phyloP scores from a whole-genome alignment of 2,113 vertebrate species.

The Anser cygnoides region DNA sequence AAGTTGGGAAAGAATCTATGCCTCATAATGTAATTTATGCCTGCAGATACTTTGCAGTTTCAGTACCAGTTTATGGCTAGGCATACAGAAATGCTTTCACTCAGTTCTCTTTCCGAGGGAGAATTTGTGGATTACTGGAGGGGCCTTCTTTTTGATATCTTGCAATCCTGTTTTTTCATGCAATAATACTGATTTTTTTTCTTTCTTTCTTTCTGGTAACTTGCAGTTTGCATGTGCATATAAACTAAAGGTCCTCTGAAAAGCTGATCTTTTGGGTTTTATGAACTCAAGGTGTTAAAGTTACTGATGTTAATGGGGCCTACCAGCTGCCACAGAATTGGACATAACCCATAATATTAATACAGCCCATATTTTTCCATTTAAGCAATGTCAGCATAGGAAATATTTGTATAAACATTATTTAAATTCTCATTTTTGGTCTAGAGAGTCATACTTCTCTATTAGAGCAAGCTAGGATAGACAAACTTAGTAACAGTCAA shows the following conservation, averaged over 20 bases:
- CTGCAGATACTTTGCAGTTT: background rate
- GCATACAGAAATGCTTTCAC: background rate
- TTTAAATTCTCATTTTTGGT: background rate
- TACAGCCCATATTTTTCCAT: background rate
- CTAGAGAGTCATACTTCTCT: background rate
- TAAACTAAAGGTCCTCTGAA: background rate
- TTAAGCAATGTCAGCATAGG: background rate
- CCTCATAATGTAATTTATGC: background rate
- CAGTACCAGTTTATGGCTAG: background rate
- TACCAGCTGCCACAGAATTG: background rate
- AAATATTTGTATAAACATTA: background rate
- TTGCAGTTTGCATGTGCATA: background rate
- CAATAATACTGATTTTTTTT: background rate
- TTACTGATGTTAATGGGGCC: background rate
- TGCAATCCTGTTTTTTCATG: background rate
- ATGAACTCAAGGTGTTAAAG: background rate
- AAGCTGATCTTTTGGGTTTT: background rate
- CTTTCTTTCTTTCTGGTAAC: background rate
- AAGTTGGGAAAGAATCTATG: background rate
- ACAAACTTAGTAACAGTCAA: background rate
- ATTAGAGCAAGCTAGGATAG: background rate
- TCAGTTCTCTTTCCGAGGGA: background rate
- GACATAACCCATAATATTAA: background rate
- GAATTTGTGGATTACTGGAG: background rate
- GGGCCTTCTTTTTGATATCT: background rate